A percentile compares a stretch with the other conserved stretches of the same genome.
Conservation (phyloP, 2,113 vertebrate genomes). For the Tragelaphus scriptus region DNA sequence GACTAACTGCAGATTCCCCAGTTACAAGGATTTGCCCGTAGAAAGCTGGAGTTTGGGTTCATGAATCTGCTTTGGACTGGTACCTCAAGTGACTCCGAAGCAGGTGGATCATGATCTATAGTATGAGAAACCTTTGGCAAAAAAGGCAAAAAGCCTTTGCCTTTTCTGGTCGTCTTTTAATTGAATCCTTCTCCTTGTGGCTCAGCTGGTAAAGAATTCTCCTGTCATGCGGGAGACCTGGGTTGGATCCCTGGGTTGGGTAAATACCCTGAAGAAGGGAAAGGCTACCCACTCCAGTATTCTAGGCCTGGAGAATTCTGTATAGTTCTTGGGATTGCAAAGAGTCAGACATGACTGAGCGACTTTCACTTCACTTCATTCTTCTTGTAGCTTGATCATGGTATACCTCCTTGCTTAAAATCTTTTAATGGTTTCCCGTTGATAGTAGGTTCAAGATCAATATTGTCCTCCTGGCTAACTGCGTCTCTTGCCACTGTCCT, state of each 20-base stretch:
- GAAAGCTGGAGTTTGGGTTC: background rate
- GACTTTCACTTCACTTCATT: background rate
- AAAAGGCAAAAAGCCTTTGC: background rate
- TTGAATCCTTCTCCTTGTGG: background rate
- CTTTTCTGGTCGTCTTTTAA: background rate
- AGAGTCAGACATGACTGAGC: background rate
- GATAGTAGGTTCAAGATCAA: background rate
- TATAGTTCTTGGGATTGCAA: background rate
- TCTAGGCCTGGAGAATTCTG: background rate
- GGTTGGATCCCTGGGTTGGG: background rate
- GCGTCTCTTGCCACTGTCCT: background rate
- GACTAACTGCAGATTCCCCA: background rate
- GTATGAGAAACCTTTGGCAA: background rate
- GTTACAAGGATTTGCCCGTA: background rate
- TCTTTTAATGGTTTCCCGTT: background rate
- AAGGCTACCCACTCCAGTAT: background rate
- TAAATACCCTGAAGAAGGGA: background rate
- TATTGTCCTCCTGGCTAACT: background rate
- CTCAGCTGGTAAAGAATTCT: background rate
- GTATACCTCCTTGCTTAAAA: background rate
- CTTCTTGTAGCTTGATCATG: background rate
- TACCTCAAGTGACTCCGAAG: background rate
- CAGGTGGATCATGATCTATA: background rate
- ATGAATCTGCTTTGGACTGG: background rate
- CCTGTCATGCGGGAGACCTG: background rate